Evolutionary conservation across 2,797 vertebrate species (phyloP), one percentile per base, ranked within the genome.

Genomic region (Uromys caudimaculatus): DNA sequence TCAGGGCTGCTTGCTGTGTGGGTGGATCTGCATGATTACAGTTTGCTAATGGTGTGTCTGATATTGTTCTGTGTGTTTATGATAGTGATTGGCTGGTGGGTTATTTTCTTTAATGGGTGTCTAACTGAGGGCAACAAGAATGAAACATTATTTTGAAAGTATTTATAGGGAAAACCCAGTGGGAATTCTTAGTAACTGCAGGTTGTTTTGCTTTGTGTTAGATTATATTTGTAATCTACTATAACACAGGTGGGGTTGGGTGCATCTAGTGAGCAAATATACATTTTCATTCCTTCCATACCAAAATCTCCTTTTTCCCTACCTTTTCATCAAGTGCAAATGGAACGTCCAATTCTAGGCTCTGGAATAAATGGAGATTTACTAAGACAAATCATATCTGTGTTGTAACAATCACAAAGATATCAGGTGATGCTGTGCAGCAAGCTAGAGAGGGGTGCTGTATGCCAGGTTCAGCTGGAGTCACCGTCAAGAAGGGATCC

Each of bases 341-440:
- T 44, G 17, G 64, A 92, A 23, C 2, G 7, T 47, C 14, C 89
- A 3, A 75, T 77, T 86, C 32, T 69, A 54, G 38, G 35, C 9
- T 58, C 21, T 62, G 76, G 88, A 62, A 52, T 50, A 52, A 78
- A 38, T 71, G 44, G 50, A 24, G 3, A 87, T 62, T 82, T 19
- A 32, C 17, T 6, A 64, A 90, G 86, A 93, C 60, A 62, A 35
- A 47, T 64, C 29, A 52, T 16, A 73, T n/a, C 29, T 38, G 6
- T 86, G 13, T 73, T 73, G 64, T 91, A 52, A 69, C 41, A 38
- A 92, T 41, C 11, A 73, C 78, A 54, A 79, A 17, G 17, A 19
- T 12, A 1, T 0, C 7, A 35, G 0, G 3, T 64, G 32, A 12
- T 0, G 0, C 41, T 32, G 12, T 73, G 19, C 67, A 78, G 84